These are phyloP conservation scores for Platysternon megacephalum DNA, from an alignment of 2,113 vertebrate genomes.

Conservation along the genomic window DNA sequence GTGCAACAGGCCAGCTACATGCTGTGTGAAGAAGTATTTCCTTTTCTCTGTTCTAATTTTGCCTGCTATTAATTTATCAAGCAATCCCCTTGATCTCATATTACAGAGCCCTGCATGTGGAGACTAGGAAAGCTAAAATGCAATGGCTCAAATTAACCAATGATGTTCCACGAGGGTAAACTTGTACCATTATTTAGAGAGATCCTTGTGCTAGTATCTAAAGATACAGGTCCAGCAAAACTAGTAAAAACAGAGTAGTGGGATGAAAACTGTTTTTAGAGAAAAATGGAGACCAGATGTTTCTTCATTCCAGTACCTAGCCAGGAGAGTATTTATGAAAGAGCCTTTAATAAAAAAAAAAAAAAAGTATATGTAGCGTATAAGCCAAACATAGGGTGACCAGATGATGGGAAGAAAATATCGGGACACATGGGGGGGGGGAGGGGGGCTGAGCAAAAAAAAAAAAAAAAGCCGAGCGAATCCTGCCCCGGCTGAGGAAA, in stretches of 20 bases:
- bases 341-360: neutral
- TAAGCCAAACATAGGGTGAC: neutral
- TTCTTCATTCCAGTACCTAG: neutral
- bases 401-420: too few relatives aligned
- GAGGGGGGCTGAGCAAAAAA: too few relatives aligned
- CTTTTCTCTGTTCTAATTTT: neutral
- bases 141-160: neutral
- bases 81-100: neutral
- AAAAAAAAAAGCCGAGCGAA: too few relatives aligned
- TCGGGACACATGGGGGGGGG: too few relatives aligned
- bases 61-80: neutral
- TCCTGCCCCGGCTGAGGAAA: too few relatives aligned
- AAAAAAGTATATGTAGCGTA: too few relatives aligned
- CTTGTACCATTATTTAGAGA: neutral
- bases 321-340: neutral
- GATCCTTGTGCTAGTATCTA: neutral
- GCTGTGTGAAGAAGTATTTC: neutral
- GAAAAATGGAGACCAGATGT: neutral
- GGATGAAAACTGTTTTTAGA: neutral
- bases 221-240: neutral
- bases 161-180: neutral
- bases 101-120: neutral
- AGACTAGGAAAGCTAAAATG: neutral
- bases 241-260: neutral
- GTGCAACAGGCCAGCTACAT: neutral